These are phyloP conservation scores for Thinocorus orbignyianus DNA, from an alignment of 2,113 vertebrate species.

Conservation along the genomic window DNA sequence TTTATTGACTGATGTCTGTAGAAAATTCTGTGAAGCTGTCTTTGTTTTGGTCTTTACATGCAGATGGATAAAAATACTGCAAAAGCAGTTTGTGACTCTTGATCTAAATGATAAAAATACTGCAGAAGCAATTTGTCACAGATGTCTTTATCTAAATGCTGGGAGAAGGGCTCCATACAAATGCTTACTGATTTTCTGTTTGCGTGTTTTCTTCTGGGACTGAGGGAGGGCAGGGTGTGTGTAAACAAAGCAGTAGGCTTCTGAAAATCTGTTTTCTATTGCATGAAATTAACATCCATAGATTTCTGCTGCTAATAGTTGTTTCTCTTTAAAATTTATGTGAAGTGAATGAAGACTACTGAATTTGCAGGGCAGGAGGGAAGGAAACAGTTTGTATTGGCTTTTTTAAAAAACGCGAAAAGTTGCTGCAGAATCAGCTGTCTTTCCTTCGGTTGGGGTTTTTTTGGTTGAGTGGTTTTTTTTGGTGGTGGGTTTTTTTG, in stretches of 20 bases:
- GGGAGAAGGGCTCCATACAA: not conserved
- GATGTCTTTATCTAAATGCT: not conserved
- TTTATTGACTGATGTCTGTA: not conserved
- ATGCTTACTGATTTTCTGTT: not conserved
- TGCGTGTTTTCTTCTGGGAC: not conserved
- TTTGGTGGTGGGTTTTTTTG: too few species aligned
- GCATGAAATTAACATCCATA: not conserved
- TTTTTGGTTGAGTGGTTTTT: not conserved
- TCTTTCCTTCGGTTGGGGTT: not conserved
- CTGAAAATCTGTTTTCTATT: constrained; percentile 14
- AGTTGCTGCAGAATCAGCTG: not conserved
- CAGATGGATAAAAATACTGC: not conserved
- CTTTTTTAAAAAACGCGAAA: not conserved
- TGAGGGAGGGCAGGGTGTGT: not conserved
- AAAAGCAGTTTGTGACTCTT: not conserved
- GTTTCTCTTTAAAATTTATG: not conserved
- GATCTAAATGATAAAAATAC: not conserved
- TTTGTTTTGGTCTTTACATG: not conserved
- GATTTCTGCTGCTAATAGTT: not conserved
- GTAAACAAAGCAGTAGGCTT: not conserved
- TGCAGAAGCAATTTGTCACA: not conserved
- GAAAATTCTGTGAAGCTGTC: not conserved
- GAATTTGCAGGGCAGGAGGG: not conserved
- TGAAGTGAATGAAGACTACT: not conserved
- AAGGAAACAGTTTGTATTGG: not conserved